Evolutionary conservation across 2,113 vertebrate species (phyloP).

Genomic region (Plestiodon gilberti): DNA sequence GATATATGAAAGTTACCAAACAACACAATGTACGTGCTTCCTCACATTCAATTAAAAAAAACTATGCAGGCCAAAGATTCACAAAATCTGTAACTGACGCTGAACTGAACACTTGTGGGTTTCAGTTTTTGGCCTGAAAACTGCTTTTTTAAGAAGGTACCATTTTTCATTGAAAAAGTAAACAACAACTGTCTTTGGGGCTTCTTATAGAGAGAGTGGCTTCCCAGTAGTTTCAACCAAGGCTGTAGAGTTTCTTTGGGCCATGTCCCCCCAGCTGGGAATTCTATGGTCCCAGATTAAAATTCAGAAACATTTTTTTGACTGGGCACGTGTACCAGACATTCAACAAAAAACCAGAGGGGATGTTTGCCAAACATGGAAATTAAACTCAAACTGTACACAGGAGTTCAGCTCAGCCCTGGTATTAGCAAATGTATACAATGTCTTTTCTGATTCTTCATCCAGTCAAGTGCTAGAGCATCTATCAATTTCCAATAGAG

Average conservation of each 20-base stretch:
- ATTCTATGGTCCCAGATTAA: neutral
- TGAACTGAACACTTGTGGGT: neutral
- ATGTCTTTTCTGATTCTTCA: slow-evolving; percentile 32
- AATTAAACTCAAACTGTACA: neutral
- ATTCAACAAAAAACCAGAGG: neutral
- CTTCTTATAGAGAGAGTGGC: neutral
- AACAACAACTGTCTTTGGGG: neutral
- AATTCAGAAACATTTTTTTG: neutral
- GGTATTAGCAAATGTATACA: neutral
- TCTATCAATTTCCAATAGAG: slow-evolving; percentile 19
- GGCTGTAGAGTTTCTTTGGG: neutral
- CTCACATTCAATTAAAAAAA: neutral
- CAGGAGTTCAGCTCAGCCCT: neutral
- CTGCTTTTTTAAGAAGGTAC: neutral
- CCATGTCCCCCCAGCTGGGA: neutral
- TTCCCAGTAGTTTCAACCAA: neutral
- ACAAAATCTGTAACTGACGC: neutral
- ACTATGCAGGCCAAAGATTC: neutral
- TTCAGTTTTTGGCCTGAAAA: neutral
- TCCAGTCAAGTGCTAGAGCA: slow-evolving; percentile 32
- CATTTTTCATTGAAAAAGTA: neutral
- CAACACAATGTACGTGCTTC: neutral
- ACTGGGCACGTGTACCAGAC: neutral
- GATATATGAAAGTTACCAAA: neutral
- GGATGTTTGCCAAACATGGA: neutral